Evolutionary conservation across 2,797 vertebrate species (phyloP).

Genomic region (Darevskia mixta): DNA sequence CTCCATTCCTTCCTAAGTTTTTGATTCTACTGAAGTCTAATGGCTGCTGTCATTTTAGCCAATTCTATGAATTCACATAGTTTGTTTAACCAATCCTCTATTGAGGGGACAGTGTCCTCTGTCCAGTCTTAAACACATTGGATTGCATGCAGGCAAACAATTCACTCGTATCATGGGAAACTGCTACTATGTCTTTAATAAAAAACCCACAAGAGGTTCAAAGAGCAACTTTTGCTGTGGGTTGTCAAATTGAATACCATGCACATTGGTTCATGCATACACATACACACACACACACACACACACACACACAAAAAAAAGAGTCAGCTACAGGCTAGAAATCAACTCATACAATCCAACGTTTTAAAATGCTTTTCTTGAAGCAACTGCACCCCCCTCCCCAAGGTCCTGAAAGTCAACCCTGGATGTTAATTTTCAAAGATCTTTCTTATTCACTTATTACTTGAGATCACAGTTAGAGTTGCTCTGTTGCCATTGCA

Average conservation of each 20-base stretch:
- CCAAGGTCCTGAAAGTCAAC: not conserved
- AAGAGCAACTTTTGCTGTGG: not conserved
- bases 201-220: not conserved
- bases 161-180: too few relatives aligned
- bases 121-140: too few relatives aligned
- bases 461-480: not conserved
- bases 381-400: not conserved
- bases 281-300: not conserved
- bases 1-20: too few relatives aligned
- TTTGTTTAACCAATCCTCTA: too few relatives aligned
- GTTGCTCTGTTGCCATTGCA: not conserved
- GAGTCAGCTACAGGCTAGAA: not conserved
- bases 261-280: not conserved
- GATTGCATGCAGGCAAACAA: too few relatives aligned
- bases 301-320: too few relatives aligned
- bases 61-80: too few relatives aligned
- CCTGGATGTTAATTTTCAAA: not conserved
- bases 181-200: not conserved
- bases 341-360: not conserved
- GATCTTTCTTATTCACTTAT: too few relatives aligned
- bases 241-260: not conserved
- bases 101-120: too few relatives aligned
- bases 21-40: too few relatives aligned
- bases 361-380: not conserved
- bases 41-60: too few relatives aligned